These are phyloP conservation scores for Acanthosoma haemorrhoidale DNA, from an alignment of 2,888 invertebrate species.

Conservation along the genomic window DNA sequence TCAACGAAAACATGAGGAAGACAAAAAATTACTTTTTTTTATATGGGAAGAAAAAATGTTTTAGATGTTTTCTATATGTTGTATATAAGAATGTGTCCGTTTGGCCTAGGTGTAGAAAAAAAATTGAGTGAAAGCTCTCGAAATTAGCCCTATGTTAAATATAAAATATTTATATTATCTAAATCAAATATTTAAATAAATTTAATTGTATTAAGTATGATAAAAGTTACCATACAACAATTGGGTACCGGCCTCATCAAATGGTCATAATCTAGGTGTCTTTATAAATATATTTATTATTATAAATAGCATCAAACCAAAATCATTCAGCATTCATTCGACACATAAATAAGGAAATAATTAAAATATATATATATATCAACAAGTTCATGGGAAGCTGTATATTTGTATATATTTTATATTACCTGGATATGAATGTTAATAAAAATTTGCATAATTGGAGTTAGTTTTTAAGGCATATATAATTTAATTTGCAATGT, in stretches of 20 bases:
- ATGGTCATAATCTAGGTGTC: constrained; percentile 17
- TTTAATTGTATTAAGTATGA: constrained; percentile 28
- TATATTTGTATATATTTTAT: constrained; percentile 28
- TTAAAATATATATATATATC: not conserved
- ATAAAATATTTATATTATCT: constrained; percentile 18
- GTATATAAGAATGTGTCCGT: constrained; percentile 27
- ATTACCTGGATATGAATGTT: constrained; percentile 25
- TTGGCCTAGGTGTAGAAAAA: constrained; percentile 26
- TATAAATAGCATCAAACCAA: constrained; percentile 2
- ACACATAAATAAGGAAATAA: not conserved
- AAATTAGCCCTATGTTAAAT: constrained; percentile 26
- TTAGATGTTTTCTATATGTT: constrained; percentile 30
- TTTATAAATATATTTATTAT: not conserved
- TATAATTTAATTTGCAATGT: constrained; percentile 16
- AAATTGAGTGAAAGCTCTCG: constrained; percentile 9
- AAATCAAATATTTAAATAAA: constrained; percentile 26
- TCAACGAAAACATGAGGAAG: constrained; percentile 16
- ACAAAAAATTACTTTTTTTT: constrained; percentile 16
- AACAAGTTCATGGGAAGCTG: constrained; percentile 11
- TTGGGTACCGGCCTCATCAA: constrained; percentile 26
- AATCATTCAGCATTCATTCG: not conserved
- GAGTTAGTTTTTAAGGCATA: constrained; percentile 5
- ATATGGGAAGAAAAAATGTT: not conserved
- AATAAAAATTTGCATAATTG: constrained; percentile 22
- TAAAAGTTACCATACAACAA: constrained; percentile 24